These are phyloP conservation scores for Leptodactylus fuscus DNA, from an alignment of 2,113 vertebrate species.

Conservation along the genomic window DNA sequence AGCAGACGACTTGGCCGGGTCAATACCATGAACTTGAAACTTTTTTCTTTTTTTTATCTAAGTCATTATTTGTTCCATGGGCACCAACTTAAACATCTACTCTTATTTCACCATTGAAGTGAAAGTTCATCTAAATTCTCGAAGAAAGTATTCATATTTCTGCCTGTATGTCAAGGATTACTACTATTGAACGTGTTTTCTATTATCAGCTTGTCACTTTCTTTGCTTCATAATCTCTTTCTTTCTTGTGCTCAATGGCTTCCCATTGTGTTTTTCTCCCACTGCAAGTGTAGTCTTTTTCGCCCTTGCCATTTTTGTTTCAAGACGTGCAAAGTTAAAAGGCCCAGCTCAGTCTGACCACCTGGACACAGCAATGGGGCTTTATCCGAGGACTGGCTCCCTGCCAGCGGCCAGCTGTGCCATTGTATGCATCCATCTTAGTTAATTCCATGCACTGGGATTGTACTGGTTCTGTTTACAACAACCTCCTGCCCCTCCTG, in stretches of 20 bases:
- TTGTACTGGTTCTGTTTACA: conserved; percentile 84
- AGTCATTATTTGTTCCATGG: background rate
- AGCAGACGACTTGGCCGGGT: conserved; percentile 52
- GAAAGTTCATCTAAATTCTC: conserved; percentile 79
- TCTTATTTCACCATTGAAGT: conserved; percentile 61
- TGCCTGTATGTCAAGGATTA: conserved; percentile 87
- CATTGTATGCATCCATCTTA: conserved; percentile 84
- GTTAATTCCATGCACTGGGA: conserved; percentile 82
- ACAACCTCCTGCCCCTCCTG: conserved; percentile 80
- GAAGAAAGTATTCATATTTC: conserved; percentile 89
- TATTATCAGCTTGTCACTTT: conserved; percentile 88
- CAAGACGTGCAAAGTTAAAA: conserved; percentile 89
- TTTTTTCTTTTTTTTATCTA: background rate
- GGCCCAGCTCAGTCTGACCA: conserved; percentile 82
- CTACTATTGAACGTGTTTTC: conserved; percentile 80
- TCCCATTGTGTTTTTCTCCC: conserved; percentile 80
- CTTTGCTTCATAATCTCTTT: conserved; percentile 90
- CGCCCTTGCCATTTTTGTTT: conserved; percentile 73
- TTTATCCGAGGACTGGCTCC: conserved; percentile 81
- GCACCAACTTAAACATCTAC: background rate
- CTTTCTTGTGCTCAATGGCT: conserved; percentile 83
- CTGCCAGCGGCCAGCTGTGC: conserved; percentile 89
- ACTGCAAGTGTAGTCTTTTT: conserved; percentile 77
- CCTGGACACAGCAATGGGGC: conserved; percentile 83
- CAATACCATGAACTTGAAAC: conserved; percentile 32